These are phyloP conservation scores for Sus cebifrons DNA, from an alignment of 2,797 vertebrate genomes.

Conservation along the genomic window DNA sequence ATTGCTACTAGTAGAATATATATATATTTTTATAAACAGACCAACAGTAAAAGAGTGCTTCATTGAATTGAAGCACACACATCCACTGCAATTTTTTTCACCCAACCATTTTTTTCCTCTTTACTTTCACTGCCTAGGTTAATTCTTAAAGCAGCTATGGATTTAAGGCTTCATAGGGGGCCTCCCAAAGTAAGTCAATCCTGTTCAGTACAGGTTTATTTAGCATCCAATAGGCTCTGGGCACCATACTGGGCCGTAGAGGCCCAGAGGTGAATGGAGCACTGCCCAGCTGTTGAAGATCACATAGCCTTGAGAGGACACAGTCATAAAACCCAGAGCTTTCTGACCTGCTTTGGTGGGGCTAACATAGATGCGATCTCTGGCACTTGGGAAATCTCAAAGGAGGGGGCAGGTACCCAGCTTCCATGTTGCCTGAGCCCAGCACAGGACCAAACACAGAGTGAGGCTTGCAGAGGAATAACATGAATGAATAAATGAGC, in stretches of 20 bases:
- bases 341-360: background rate
- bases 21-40: slow-evolving; percentile 42
- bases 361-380: background rate
- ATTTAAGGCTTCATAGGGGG: slow-evolving; percentile 63
- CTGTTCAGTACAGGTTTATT: slow-evolving; percentile 21
- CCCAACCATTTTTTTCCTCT: slow-evolving; percentile 11
- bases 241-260: background rate
- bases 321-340: background rate
- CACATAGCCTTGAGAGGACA: background rate
- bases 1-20: background rate
- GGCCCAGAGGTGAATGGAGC: background rate
- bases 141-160: slow-evolving; percentile 61
- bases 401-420: background rate
- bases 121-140: slow-evolving; percentile 73
- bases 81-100: slow-evolving; percentile 23
- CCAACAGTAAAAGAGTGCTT: slow-evolving; percentile 69
- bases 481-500: background rate
- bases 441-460: background rate
- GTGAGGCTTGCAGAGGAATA: background rate
- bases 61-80: slow-evolving; percentile 77
- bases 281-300: background rate
- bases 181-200: slow-evolving; percentile 36
- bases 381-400: background rate
- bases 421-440: background rate
- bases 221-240: background rate